Conservation (phyloP, 2,888 invertebrate species). For the Stomorhina lunata region DNA sequence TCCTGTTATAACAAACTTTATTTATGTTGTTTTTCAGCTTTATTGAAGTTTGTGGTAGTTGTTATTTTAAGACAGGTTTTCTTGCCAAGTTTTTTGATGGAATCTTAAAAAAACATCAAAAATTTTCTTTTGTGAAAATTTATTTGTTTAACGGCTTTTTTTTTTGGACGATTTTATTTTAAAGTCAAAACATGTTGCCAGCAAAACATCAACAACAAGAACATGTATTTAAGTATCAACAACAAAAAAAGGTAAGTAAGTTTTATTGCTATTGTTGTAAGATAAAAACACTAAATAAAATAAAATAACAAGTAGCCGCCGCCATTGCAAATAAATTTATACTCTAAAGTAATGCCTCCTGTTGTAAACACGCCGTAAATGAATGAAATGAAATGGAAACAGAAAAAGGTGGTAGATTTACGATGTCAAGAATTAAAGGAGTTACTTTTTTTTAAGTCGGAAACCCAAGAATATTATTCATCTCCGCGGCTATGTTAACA, state of each 20-base stretch:
- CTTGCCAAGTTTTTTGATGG: constrained; percentile 12
- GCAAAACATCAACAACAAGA: constrained; percentile 21
- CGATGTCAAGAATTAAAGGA: not conserved
- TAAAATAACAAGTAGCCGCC: constrained; percentile 7
- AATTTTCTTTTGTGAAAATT: constrained; percentile 8
- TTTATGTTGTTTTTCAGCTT: not conserved
- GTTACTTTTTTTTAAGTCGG: not conserved
- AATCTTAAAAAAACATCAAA: constrained; percentile 31
- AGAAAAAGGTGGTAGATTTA: constrained; percentile 37
- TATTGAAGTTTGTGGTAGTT: not conserved
- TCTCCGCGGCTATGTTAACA: no score
- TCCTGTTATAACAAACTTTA: not conserved
- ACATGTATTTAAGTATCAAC: constrained; percentile 10
- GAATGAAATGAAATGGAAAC: not conserved
- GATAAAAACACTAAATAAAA: constrained; percentile 27
- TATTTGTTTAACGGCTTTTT: constrained; percentile 42
- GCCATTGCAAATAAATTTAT: constrained; percentile 22
- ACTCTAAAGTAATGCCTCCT: constrained; percentile 21
- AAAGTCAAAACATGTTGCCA: constrained; percentile 45
- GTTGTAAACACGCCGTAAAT: constrained; percentile 53
- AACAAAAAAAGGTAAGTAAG: not conserved
- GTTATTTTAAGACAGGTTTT: not conserved
- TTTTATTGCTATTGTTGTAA: not conserved
- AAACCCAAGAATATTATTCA: no score
- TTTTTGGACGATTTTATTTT: constrained; percentile 26